Evolutionary conservation across 2,888 invertebrate genomes (phyloP), one percentile per base, ranked within the genome.

Genomic region (Eupeodes luniger): DNA sequence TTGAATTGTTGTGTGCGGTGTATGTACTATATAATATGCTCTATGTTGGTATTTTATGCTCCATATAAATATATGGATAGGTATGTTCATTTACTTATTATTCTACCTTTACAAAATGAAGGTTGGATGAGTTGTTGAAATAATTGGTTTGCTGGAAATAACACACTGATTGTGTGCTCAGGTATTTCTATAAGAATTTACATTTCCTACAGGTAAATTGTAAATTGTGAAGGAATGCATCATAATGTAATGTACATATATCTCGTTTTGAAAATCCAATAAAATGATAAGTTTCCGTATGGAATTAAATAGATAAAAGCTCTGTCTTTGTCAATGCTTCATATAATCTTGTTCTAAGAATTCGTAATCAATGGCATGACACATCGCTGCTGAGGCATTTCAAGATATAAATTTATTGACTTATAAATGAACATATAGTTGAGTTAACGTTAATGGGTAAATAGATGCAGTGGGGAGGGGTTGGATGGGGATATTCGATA

Each of bases 141-240:
- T 70, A 70, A 70, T 70, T 70, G 69, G 40, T 55, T 40, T 70
- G 40, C 12, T 55, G 40, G 55, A 55, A 70, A 55, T 55, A 55
- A 11, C 51, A 11, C 51, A 69, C 36, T 53, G 69, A 69, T 69
- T 69, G 69, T 36, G 36, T 36, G 69, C 16, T 53, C 51, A 69
- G 69, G 53, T 69, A 69, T 69, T 69, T 53, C n/a, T 12, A 36
- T n/a, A 5, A 14, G 67, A 67, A 67, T 67, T 67, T 67, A n/a
- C n/a, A 67, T 34, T 67, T 40, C 12, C 2, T 16, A 27, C 27
- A 27, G 27, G 3, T 27, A 53, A 1, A 19, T 55, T 55, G 5
- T 40, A 40, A 40, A 40, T 40, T 40, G 40, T 40, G 40, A 40
- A 7, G 5, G 40, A 40, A 40, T 40, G 9, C 40, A 40, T 40